Base-by-base conservation (phyloP, 2,888 invertebrate species). In the Uloborus plumipes region DNA sequence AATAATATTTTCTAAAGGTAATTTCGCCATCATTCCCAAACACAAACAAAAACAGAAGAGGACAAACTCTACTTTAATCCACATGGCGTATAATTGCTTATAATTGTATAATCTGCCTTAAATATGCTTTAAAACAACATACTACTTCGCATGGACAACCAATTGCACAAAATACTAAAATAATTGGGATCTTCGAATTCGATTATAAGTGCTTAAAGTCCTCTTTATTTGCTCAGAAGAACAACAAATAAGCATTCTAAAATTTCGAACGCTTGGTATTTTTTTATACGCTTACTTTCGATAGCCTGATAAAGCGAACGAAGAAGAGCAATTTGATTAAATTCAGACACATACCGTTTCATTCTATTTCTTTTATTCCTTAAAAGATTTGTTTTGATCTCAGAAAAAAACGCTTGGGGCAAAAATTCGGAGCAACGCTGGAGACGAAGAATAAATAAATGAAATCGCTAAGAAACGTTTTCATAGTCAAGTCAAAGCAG, bases 301-400 rank as follows among this genome's bases (percentile, higher is more conserved):
- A 39, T 39, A 39, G 39, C 22, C 20, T 20, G 18, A 20, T 18
- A 18, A 64, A 15, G 18, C 47, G 73, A 80, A 31, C 67, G 49
- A 49, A 72, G 65, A 58, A 72, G 49, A 53, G 51, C 61, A 73
- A 80, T 73, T 80, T 80, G 72, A 73, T 73, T 80, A 73, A 80
- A 80, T 73, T 73, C 67, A 18, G 62, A 72, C 55, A 78, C 59
- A 66, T 26, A 26, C 20, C 58, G 78, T 58, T 50, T 58, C 65
- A 71, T 61, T 59, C 53, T 31, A 15, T 65, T 50, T 55, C 14
- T 18, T 16, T 16, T 39, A 47, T 61, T 53, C 47, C 67, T 18
- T 53, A 51, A 53, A 66, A 74, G 74, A 74, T 74, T 67, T 76
- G 75, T 67, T 76, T 51, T 50, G 75, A 76, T 67, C 31, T 49